A percentile compares a stretch with the other conserved stretches of the same genome.
phyloP scores from a whole-genome alignment of 1,140 invertebrate genomes.

The Archivesica marissinica region DNA sequence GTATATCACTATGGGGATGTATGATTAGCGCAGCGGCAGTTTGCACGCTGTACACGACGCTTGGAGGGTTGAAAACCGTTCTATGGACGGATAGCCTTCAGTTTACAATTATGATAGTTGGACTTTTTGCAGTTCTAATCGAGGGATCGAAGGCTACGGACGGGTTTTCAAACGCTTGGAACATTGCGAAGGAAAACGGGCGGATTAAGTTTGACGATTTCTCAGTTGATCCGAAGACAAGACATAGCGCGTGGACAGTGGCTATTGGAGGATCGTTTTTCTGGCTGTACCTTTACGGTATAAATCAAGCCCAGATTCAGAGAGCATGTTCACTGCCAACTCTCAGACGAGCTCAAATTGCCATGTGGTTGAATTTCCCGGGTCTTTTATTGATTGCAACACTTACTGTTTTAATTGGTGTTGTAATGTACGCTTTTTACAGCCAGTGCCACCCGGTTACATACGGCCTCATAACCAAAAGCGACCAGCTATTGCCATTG shows the following conservation, averaged over 20 bases:
- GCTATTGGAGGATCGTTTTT: slow-evolving; percentile 90
- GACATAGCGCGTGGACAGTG: slow-evolving; percentile 72
- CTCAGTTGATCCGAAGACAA: slow-evolving; percentile 77
- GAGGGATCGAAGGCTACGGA: slow-evolving; percentile 90
- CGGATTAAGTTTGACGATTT: slow-evolving; percentile 92
- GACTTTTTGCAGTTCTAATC: slow-evolving; percentile 90
- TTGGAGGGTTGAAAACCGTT: slow-evolving; percentile 97
- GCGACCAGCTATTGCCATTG: slow-evolving; percentile 86
- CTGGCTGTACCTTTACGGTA: slow-evolving; percentile 94
- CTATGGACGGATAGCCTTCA: slow-evolving; percentile 95
- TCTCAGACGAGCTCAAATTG: slow-evolving; percentile 88
- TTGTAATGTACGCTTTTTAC: slow-evolving; percentile 93
- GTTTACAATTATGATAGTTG: slow-evolving; percentile 92
- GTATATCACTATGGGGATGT: slow-evolving; percentile 86
- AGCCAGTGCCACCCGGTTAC: slow-evolving; percentile 90
- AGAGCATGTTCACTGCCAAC: slow-evolving; percentile 93
- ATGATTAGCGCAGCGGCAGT: slow-evolving; percentile 92
- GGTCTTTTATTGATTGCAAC: slow-evolving; percentile 92
- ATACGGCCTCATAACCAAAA: slow-evolving; percentile 27
- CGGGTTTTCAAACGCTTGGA: slow-evolving; percentile 88
- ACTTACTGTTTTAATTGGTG: slow-evolving; percentile 90
- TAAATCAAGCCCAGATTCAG: slow-evolving; percentile 97
- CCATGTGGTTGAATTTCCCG: slow-evolving; percentile 89
- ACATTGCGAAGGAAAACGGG: slow-evolving; percentile 86
- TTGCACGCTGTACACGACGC: slow-evolving; percentile 93